phyloP scores from a whole-genome alignment of 23 tunicate genomes.

The Diplosoma virens region DNA sequence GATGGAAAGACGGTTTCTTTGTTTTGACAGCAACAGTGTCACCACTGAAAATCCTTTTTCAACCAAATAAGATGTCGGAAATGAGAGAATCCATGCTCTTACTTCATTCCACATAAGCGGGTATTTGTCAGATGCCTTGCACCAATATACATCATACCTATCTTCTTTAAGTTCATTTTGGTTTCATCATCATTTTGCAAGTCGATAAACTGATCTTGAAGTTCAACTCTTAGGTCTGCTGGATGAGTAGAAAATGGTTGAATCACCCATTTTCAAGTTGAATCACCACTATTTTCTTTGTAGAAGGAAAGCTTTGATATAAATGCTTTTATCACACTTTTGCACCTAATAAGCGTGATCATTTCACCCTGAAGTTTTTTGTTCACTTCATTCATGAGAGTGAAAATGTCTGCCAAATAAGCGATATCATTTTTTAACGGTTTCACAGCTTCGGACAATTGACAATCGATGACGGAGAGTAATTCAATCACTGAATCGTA shows the following conservation, averaged over 20 bases:
- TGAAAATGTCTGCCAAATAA: constrained; percentile 47
- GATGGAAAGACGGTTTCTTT: constrained; percentile 48
- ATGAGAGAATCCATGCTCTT: constrained; percentile 29
- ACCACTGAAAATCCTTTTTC: constrained; percentile 38
- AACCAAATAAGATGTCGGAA: constrained; percentile 43
- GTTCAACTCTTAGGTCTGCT: constrained; percentile 44
- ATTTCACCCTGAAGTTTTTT: constrained; percentile 52
- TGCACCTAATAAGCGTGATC: constrained; percentile 40
- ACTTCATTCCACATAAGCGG: constrained; percentile 39
- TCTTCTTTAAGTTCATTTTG: constrained; percentile 31
- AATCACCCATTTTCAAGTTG: constrained; percentile 22
- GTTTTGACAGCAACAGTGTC: constrained; percentile 42
- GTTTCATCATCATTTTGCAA: constrained; percentile 46
- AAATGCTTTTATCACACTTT: constrained; percentile 17
- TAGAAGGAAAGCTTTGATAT: constrained; percentile 8
- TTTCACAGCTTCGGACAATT: constrained; percentile 37
- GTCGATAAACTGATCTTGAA: constrained; percentile 48
- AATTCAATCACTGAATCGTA: constrained; percentile 41
- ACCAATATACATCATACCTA: constrained; percentile 35
- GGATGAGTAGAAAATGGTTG: not conserved
- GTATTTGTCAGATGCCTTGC: constrained; percentile 46
- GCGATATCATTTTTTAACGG: constrained; percentile 33
- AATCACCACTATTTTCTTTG: constrained; percentile 15
- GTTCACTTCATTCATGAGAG: constrained; percentile 45
- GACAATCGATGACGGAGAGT: constrained; percentile 28